A percentile compares a stretch with the other conserved stretches of the same genome.
phyloP scores from a whole-genome alignment of 2,797 vertebrate genomes.

The Acipenser oxyrinchus region DNA sequence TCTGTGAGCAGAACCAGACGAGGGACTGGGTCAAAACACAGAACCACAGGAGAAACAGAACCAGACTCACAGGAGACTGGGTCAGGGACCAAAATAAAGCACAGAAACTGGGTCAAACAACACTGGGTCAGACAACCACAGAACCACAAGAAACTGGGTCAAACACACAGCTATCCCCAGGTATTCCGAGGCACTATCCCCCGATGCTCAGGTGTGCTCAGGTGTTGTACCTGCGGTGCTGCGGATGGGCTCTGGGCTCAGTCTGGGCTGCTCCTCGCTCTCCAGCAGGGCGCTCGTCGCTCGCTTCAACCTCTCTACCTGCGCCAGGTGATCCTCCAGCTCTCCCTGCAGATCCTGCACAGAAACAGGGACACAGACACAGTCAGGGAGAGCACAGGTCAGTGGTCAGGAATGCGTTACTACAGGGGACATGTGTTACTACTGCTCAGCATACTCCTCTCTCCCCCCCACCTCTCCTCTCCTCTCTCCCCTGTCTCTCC shows the following conservation, averaged over 20 bases:
- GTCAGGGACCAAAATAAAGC: neutral
- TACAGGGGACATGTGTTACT: too few relatives aligned
- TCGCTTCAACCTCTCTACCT: slow-evolving; percentile 83
- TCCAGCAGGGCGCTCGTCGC: slow-evolving; percentile 70
- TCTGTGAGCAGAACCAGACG: slow-evolving; percentile 44
- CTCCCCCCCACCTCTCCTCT: too few relatives aligned
- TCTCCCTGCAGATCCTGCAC: slow-evolving; percentile 80
- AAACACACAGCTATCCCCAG: too few relatives aligned
- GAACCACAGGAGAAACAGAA: neutral
- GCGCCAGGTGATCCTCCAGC: slow-evolving; percentile 80
- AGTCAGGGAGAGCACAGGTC: neutral
- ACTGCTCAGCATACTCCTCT: too few relatives aligned
- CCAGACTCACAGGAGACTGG: neutral
- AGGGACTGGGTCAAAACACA: neutral
- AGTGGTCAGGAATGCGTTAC: too few relatives aligned
- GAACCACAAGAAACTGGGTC: too few relatives aligned
- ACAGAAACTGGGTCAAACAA: rapidly evolving
- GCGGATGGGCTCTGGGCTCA: slow-evolving; percentile 63
- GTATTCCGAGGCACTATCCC: neutral
- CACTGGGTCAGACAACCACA: too few relatives aligned
- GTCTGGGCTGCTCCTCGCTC: slow-evolving; percentile 68
- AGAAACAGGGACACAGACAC: neutral
- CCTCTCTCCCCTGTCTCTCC: too few relatives aligned
- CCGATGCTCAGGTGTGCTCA: neutral
- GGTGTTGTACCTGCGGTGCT: slow-evolving; percentile 69